Base-by-base conservation (phyloP, 92 coral and sea anemone genomes). In the Pocillopora grandis region DNA sequence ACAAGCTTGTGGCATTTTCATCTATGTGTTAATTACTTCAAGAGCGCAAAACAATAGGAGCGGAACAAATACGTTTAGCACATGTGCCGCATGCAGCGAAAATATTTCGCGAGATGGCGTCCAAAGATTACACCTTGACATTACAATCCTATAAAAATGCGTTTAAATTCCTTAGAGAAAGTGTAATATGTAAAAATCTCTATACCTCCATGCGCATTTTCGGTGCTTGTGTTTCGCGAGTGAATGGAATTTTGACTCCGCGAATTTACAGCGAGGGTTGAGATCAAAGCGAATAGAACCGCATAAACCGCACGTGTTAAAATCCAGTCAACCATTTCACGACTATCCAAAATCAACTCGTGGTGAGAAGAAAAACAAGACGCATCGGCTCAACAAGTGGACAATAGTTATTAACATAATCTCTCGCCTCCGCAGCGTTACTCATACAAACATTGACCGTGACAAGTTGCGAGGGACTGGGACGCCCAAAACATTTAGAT, bases 201-300 rank as follows among this genome's bases (percentile, higher is more conserved):
- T 58, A 23, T 80, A 84, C 91, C 91, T 84, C 80, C 89, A n/a
- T 68, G 59, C 20, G 83, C 49, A 57, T 69, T 66, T 68, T 74
- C 83, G 4, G 83, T 52, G 87, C 87, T 89, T 15, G 92, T 73
- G 15, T 83, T 84, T 37, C 92, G 76, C 52, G 92, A 89, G 35
- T 80, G 80, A 17, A 89, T 89, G 57, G 92, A 68, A 84, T 89
- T 89, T 70, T 80, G 89, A 55, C 89, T 84, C n/a, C 74, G 68
- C 12, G 67, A 59, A 58, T 27, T 9, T 8, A 17, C 17, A 12
- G 68, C 62, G 20, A 35, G 21, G 10, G 67, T 13, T 17, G 66
- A 18, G 17, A 9, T 16, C 31, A 14, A 1, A 1, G 10, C 55
- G 37, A 69, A 35, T 10, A 33, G 11, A 52, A 35, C 18, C 12